Evolutionary conservation across 2,113 vertebrate genomes (phyloP), one percentile per base, ranked within the genome.

Genomic region (Scytalopus superciliaris): DNA sequence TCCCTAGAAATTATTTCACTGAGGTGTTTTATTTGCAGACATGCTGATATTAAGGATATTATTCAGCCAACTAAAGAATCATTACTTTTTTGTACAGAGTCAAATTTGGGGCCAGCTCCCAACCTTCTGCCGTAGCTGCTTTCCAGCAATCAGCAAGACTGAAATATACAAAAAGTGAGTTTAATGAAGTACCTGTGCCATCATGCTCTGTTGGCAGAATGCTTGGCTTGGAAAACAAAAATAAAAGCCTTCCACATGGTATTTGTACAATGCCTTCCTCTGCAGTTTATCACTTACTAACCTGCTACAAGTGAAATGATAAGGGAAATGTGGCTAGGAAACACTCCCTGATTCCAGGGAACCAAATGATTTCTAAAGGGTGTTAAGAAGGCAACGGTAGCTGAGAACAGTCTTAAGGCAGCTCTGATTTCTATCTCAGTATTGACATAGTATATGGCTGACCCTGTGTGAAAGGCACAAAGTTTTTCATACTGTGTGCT

Each of bases 171-270:
- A 87, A 68, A 76, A 82, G 6, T 66, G 59, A 62, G 28, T 69
- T 91, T 77, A 85, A 74, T 19, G 27, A 69, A 60, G 21, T 30
- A 77, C 24, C 15, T 39, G 22, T 19, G 72, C 6, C 40, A 63
- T 92, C 7, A 6, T 9, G 15, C 11, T 80, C 39, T 59, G 7
- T 45, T 69, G 9, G n/a, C 28, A 76, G 35, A 93, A 94, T 9
- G 3, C 14, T 72, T 45, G 22, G 55, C 84, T 67, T 70, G 12
- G 35, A 82, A 89, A 86, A 92, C 10, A 88, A 60, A 78, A 57
- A 45, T 22, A 33, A 53, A 53, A 49, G 7, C 1, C 0, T 2
- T 7, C 18, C 57, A n/a, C 12, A 8, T 1, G 10, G 31, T 18
- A 93, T 24, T 39, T 78, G 80, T 55, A 55, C 67, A 62, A 27